Base-by-base conservation (phyloP, 1,140 invertebrate genomes). In the Drosophila nebulosa region DNA sequence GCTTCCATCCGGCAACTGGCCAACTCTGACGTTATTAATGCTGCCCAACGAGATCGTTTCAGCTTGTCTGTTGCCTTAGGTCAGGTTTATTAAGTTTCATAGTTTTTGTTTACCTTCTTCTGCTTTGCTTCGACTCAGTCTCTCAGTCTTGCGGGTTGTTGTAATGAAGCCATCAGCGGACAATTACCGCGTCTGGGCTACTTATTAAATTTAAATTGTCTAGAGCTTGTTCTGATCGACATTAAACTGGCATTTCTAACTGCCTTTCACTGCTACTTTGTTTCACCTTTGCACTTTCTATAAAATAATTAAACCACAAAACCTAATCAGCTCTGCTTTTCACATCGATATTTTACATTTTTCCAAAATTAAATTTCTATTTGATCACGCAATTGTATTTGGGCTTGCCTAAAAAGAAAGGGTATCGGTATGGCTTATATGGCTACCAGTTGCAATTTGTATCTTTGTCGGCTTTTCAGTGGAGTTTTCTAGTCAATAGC, bases 91-190 rank as follows among this genome's bases (percentile, higher is more conserved):
- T 39, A 36, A 56, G 57, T 39, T 71, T 63, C 57, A 46, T 21
- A 39, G 36, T 73, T 69, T 69, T 57, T 12, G 52, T 58, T 69
- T 66, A 60, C 51, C 35, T 64, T 52, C 64, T 67, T 64, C 46
- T 65, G n/a, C 51, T 52, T 42, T 42, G 35, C 53, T 74, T 62
- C 61, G 74, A 75, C 72, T 75, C 65, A 60, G 60, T 61, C 66
- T 64, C 63, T 26, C 42, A 42, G 59, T 27, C 55, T 79, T 55
- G 67, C 18, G 69, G 63, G 70, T 66, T 75, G 69, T 64, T 78
- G 74, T 88, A 86, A 86, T 86, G 74, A 86, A 86, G 83, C 66
- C 74, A 86, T 86, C 86, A 86, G 71, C 74, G n/a, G 60, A 30
- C 81, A 85, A 85, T 81, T 85, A 66, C 81, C 53, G 30, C 39